Conservation (phyloP, 2,888 invertebrate species). For the Drosophila tanythrix region DNA sequence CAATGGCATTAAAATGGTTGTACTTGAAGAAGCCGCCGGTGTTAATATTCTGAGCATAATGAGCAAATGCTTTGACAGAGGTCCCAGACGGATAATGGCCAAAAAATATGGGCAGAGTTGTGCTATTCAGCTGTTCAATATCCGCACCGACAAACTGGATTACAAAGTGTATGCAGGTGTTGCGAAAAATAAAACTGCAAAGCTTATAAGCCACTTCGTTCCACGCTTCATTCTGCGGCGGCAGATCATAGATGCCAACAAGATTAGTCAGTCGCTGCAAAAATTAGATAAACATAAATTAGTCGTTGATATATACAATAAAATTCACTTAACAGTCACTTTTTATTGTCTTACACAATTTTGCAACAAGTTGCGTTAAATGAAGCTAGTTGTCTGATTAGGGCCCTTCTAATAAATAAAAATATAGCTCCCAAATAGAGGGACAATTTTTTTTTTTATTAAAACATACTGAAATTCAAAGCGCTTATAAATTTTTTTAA, state of each 20-base stretch:
- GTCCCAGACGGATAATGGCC: constrained; percentile 87
- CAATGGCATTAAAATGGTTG: constrained; percentile 85
- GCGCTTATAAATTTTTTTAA: no score
- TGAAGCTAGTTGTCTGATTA: no score
- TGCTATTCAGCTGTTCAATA: constrained; percentile 83
- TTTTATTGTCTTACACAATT: not conserved
- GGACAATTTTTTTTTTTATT: not conserved
- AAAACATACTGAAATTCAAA: not conserved
- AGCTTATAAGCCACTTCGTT: constrained; percentile 21
- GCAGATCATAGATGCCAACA: constrained; percentile 55
- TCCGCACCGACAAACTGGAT: constrained; percentile 86
- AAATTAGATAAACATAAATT: not conserved
- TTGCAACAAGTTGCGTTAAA: not conserved
- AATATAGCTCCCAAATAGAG: no score
- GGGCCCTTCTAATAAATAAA: no score
- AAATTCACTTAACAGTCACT: constrained; percentile 12
- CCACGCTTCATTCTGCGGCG: constrained; percentile 45
- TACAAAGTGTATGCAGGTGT: constrained; percentile 80
- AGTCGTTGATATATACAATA: not conserved
- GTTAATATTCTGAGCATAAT: constrained; percentile 85
- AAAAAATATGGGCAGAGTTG: constrained; percentile 86
- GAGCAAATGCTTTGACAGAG: constrained; percentile 86
- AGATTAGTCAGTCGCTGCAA: constrained; percentile 7
- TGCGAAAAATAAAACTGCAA: constrained; percentile 44
- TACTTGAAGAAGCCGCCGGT: constrained; percentile 84